Percentiles rank a stretch among this genome's conserved stretches.
These are phyloP conservation scores for Clistopyga incitator DNA, from an alignment of 2,888 invertebrate species.

Conservation along the genomic window DNA sequence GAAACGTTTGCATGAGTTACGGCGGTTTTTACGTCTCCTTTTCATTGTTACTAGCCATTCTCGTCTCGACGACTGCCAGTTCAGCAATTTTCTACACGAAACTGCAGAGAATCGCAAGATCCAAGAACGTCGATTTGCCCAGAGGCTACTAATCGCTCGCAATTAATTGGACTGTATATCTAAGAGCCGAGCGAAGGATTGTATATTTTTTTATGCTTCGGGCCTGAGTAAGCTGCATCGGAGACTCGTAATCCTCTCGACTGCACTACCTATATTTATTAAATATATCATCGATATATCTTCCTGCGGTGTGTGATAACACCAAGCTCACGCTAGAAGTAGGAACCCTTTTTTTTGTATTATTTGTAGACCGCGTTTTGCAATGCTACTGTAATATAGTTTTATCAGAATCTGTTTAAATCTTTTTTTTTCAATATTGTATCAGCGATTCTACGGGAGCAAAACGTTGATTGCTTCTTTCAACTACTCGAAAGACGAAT, in stretches of 20 bases:
- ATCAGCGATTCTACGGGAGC: constrained; percentile 22
- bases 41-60: constrained; percentile 86
- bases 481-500: constrained; percentile 31
- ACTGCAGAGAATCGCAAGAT: constrained; percentile 80
- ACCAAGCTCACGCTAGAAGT: constrained; percentile 47
- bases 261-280: constrained; percentile 55
- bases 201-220: constrained; percentile 51
- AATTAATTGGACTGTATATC: constrained; percentile 11
- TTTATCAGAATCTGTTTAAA: constrained; percentile 34
- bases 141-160: constrained; percentile 47
- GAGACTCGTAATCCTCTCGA: constrained; percentile 27
- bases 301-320: constrained; percentile 45
- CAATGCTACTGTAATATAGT: constrained; percentile 31
- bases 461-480: constrained; percentile 10
- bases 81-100: constrained; percentile 86
- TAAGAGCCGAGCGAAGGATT: constrained; percentile 14
- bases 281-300: constrained; percentile 26
- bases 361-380: constrained; percentile 22
- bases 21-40: constrained; percentile 88
- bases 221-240: constrained; percentile 29
- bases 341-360: constrained; percentile 24
- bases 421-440: not conserved
- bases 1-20: constrained; percentile 88
- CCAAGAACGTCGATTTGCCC: constrained; percentile 71
- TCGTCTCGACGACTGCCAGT: constrained; percentile 86